Percentiles rank a stretch among this genome's conserved stretches.
These are phyloP conservation scores for Griposia aprilina DNA, from an alignment of 2,888 invertebrate genomes.

Conservation along the genomic window DNA sequence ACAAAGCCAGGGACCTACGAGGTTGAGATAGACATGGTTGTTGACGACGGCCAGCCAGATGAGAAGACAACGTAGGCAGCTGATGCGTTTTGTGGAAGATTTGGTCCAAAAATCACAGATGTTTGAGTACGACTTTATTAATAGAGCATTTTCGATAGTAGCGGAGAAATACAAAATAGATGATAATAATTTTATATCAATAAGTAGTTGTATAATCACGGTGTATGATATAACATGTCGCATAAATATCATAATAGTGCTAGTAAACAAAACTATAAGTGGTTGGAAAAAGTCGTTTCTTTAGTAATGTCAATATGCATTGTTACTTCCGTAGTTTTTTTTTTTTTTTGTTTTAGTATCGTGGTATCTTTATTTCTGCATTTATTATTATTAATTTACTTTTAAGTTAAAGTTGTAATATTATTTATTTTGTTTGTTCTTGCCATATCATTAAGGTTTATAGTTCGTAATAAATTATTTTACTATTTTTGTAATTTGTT, in stretches of 20 bases:
- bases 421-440: slow-evolving; percentile 79
- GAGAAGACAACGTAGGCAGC: slow-evolving; percentile 65
- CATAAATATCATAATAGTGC: slow-evolving; percentile 14
- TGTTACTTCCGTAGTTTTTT: slow-evolving; percentile 36
- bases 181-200: slow-evolving; percentile 18
- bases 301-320: slow-evolving; percentile 25
- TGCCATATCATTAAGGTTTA: slow-evolving; percentile 81
- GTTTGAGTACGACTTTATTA: slow-evolving; percentile 25
- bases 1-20: slow-evolving; percentile 86
- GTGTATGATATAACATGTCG: slow-evolving; percentile 31
- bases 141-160: slow-evolving; percentile 23
- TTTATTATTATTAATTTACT: slow-evolving; percentile 64
- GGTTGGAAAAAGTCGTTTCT: slow-evolving; percentile 13
- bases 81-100: neutral
- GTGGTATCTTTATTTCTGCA: slow-evolving; percentile 63
- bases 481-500: slow-evolving; percentile 52
- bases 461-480: slow-evolving; percentile 70
- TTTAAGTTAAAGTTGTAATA: slow-evolving; percentile 59
- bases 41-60: slow-evolving; percentile 86
- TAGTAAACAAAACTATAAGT: slow-evolving; percentile 2
- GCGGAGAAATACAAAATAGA: slow-evolving; percentile 34
- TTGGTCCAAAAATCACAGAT: slow-evolving; percentile 18
- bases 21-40: slow-evolving; percentile 84
- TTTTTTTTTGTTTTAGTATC: slow-evolving; percentile 35
- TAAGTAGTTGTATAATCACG: slow-evolving; percentile 30